Evolutionary conservation across 2,888 invertebrate genomes (phyloP), one percentile per base, ranked within the genome.

Genomic region (Micropterix aruncella): DNA sequence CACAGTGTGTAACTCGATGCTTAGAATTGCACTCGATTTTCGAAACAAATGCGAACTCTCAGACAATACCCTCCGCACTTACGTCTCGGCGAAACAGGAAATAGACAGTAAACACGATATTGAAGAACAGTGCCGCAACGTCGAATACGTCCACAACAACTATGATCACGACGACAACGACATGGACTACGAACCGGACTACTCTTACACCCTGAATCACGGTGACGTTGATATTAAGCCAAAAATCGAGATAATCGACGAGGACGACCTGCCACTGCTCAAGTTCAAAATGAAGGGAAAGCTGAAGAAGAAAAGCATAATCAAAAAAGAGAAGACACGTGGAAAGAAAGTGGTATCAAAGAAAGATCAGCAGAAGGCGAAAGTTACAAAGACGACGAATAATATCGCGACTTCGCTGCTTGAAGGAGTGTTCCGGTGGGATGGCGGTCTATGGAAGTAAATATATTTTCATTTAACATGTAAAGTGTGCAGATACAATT

Each of bases 381-480:
- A 19, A 19, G 19, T 18, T 4, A 2, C 15, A 48, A 44, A 19
- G 16, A 42, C 44, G 43, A 39, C 47, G 1, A 61, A 58, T 50
- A 63, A 56, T 52, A 57, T 66, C 47, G 66, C 66, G 40, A 57
- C 64, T 42, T 65, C 68, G 47, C 55, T 69, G 52, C 53, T 68
- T 52, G 69, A 69, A 57, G 65, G 64, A 38, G 61, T 62, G 48
- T 69, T 62, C 55, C 44, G 54, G 36, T 70, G 68, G 68, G 62
- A 53, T 53, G 68, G 64, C 41, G 60, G 62, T 52, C 56, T 57
- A 56, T 69, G 68, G 69, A 64, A 68, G 70, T 70, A 66, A 61
- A 54, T 54, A 52, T 38, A 18, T 19, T 36, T 16, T 50, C 43
- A 19, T 43, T 43, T 40, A 19, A 18, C 41, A 43, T 39, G 38